Evolutionary conservation across 2,888 invertebrate species (phyloP).

Genomic region (Dione juno): DNA sequence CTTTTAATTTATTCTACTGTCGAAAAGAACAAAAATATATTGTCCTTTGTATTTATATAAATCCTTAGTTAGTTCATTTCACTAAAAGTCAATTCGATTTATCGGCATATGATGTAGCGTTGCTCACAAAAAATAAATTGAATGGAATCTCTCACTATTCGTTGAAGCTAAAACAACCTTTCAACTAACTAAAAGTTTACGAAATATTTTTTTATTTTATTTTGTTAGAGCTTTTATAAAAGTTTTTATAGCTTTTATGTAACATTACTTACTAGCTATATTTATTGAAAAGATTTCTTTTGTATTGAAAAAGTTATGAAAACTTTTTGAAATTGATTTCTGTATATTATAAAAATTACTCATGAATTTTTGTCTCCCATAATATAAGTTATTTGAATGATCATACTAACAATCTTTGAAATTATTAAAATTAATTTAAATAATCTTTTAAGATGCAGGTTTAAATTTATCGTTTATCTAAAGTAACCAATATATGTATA

Average conservation of each 20-base stretch:
- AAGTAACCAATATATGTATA: too few species aligned
- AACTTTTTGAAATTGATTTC: not conserved
- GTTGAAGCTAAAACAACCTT: not conserved
- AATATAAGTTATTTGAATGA: too few species aligned
- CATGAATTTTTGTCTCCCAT: too few species aligned
- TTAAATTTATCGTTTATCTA: too few species aligned
- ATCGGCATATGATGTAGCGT: not conserved
- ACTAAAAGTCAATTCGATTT: conserved; percentile 5
- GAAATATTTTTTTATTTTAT: conserved; percentile 15
- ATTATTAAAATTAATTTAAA: too few species aligned
- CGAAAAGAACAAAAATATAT: too few species aligned
- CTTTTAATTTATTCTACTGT: too few species aligned
- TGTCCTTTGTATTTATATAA: not conserved
- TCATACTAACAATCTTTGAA: too few species aligned
- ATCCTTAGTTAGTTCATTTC: not conserved
- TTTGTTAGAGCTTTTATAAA: not conserved
- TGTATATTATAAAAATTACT: not conserved
- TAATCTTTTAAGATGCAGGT: too few species aligned
- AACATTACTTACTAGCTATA: not conserved
- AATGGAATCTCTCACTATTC: not conserved
- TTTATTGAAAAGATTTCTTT: conserved; percentile 9
- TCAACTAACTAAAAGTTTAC: conserved; percentile 1
- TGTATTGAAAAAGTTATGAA: conserved; percentile 5
- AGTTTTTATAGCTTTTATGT: conserved; percentile 13
- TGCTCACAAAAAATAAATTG: not conserved